Percentiles rank a stretch among this genome's conserved stretches.
Conservation (phyloP, 2,888 invertebrate species). For the Drosophila melanosoma region DNA sequence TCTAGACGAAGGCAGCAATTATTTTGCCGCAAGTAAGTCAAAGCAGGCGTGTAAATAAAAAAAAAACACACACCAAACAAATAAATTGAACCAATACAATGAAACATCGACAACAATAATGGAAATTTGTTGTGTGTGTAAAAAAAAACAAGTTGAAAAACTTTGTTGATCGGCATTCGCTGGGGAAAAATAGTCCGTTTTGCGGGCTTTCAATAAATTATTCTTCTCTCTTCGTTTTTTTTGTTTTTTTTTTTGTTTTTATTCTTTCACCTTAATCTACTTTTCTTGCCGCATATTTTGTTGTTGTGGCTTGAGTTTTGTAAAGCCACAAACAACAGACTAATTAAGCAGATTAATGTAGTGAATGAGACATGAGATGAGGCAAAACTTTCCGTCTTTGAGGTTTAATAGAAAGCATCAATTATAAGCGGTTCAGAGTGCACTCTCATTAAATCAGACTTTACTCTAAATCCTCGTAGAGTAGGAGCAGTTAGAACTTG, state of each 20-base stretch:
- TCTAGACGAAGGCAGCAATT: constrained; percentile 72
- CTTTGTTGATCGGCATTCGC: constrained; percentile 52
- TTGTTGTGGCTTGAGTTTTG: constrained; percentile 22
- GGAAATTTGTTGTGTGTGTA: constrained; percentile 43
- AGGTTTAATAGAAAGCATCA: not conserved
- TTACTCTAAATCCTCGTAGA: not conserved
- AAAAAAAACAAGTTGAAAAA: constrained; percentile 46
- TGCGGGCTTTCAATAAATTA: constrained; percentile 50
- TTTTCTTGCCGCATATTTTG: constrained; percentile 6
- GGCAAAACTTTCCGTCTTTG: too few species aligned
- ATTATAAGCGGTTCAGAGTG: constrained; percentile 2
- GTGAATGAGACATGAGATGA: not conserved
- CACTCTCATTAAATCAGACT: not conserved
- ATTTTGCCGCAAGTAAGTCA: constrained; percentile 64
- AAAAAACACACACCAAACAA: constrained; percentile 43
- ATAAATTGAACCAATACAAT: constrained; percentile 41
- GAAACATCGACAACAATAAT: constrained; percentile 28
- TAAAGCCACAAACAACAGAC: constrained; percentile 44
- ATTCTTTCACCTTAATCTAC: not conserved
- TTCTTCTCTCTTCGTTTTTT: not conserved
- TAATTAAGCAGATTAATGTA: constrained; percentile 34
- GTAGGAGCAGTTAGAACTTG: too few species aligned
- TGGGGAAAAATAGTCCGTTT: constrained; percentile 41
- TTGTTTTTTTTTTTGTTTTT: not conserved
- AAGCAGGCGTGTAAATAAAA: constrained; percentile 63